These are phyloP conservation scores for Buathra laborator DNA, from an alignment of 2,888 invertebrate species.

Conservation along the genomic window DNA sequence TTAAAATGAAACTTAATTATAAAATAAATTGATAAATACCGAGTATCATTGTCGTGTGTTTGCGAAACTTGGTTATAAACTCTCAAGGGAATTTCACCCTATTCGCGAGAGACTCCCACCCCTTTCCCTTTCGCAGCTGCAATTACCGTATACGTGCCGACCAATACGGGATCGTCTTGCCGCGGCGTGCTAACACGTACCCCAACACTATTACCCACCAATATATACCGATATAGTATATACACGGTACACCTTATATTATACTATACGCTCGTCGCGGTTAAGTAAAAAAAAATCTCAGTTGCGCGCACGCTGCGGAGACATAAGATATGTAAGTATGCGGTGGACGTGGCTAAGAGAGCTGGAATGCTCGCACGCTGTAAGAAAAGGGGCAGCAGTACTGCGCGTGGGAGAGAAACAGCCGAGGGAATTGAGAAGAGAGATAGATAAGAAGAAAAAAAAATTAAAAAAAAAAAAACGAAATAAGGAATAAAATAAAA, in stretches of 20 bases:
- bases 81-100: conserved; percentile 60
- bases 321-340: conserved; percentile 76
- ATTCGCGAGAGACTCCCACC: conserved; percentile 45
- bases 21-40: conserved; percentile 7
- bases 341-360: conserved; percentile 75
- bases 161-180: conserved; percentile 54
- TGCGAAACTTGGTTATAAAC: conserved; percentile 43
- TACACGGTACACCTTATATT: conserved; percentile 11
- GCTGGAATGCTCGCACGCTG: conserved; percentile 77
- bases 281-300: conserved; percentile 36
- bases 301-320: conserved; percentile 69
- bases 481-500: conserved; percentile 30
- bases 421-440: conserved; percentile 54
- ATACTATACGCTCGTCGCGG: conserved; percentile 44
- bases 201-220: conserved; percentile 41
- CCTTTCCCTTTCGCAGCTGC: conserved; percentile 52
- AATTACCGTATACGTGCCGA: conserved; percentile 58
- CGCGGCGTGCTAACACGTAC: conserved; percentile 49
- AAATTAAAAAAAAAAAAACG: conserved; percentile 37
- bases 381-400: conserved; percentile 65
- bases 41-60: conserved; percentile 29
- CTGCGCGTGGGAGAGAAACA: conserved; percentile 65
- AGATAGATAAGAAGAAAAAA: conserved; percentile 45
- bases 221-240: conserved; percentile 27
- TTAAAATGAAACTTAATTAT: background rate